A percentile compares a stretch with the other conserved stretches of the same genome.
Conservation (phyloP, 1,140 invertebrate genomes). For the Ylistrum balloti region DNA sequence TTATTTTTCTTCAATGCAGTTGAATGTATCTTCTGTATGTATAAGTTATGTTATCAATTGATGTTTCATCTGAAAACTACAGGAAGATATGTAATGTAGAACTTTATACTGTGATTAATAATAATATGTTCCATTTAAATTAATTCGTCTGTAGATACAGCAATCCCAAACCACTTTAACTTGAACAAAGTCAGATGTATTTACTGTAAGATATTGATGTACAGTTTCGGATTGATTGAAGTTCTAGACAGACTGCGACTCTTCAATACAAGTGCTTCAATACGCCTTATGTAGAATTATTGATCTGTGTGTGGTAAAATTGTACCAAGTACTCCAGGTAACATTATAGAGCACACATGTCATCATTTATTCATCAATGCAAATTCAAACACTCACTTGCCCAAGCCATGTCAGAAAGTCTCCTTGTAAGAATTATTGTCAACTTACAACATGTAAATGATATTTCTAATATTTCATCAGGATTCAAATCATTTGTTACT, state of each 20-base stretch:
- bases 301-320: background rate
- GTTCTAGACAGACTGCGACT: background rate
- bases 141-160: background rate
- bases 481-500: background rate
- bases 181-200: too few relatives aligned
- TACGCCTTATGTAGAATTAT: background rate
- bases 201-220: background rate
- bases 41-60: too few relatives aligned
- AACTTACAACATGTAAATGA: background rate
- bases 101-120: too few relatives aligned
- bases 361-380: conserved; percentile 35
- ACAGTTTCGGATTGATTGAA: background rate
- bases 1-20: too few relatives aligned
- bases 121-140: too few relatives aligned
- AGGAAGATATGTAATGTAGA: too few relatives aligned
- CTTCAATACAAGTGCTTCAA: background rate
- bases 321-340: background rate
- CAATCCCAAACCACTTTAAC: background rate
- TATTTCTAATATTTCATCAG: too few relatives aligned
- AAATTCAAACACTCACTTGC: conserved; percentile 27
- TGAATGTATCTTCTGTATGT: too few relatives aligned
- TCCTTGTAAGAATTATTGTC: background rate
- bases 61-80: too few relatives aligned
- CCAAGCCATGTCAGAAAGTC: conserved; percentile 1
- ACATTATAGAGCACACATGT: background rate